Evolutionary conservation across 2,113 vertebrate genomes (phyloP), one percentile per base, ranked within the genome.

Genomic region (Sebastes fasciatus): DNA sequence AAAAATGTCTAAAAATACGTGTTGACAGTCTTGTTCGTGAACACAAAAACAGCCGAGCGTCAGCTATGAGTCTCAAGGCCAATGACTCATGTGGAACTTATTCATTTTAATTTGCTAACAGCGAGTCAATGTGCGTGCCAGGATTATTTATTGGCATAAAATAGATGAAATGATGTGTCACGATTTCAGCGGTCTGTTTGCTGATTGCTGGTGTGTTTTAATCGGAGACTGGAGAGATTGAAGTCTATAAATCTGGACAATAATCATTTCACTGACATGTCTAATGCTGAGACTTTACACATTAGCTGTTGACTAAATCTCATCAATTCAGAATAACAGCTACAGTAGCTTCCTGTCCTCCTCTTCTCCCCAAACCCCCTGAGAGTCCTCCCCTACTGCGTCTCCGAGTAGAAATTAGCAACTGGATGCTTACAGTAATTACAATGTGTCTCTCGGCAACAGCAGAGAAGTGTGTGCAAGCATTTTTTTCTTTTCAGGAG

Each of bases 361-460:
- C 74, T 79, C 58, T 12, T 77, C 70, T 63, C 45, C 70, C 46
- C 60, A 77, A 81, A 80, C 88, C 85, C 81, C 12, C 72, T 48
- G 86, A 90, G 89, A 88, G 74, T 61, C 86, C 62, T 76, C 72
- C 80, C 84, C 82, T 79, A 63, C 70, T 65, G 82, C 1, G 78
- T 89, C 92, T 90, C 90, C 61, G 63, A 73, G 89, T 86, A 89
- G 74, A 88, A 89, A 90, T 77, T 78, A 88, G 89, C 86, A 84
- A 86, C 86, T 87, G 84, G 81, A 81, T 86, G 83, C 70, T 89
- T 94, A 40, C 60, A 61, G 60, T 61, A 92, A 92, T 92, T 93
- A 92, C 84, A 89, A 74, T n/a, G 74, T 90, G 92, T 90, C 92
- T 92, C 91, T 70, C 76, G 65, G 92, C 91, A 91, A 92, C 92